A percentile compares a stretch with the other conserved stretches of the same genome.
phyloP scores from a whole-genome alignment of 53 echinoderm and acorn worm species.

The Glandiceps talaboti region DNA sequence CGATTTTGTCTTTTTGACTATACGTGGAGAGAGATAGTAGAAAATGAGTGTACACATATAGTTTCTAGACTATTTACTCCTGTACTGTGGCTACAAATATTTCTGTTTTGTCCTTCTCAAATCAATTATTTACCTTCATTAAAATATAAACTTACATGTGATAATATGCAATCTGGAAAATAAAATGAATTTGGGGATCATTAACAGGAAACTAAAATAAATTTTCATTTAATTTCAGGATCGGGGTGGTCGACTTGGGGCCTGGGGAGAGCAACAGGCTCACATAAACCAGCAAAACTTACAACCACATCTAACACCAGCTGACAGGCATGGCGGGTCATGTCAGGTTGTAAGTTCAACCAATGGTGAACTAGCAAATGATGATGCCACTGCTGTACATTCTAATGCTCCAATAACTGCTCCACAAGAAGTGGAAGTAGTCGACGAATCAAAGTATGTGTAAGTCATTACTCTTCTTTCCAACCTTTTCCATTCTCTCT shows the following conservation, averaged over 20 bases:
- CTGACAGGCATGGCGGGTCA: constrained; percentile 53
- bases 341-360: constrained; percentile 97
- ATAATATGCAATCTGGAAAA: no score
- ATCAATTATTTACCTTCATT: no score
- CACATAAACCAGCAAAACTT: constrained; percentile 12
- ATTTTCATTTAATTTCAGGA: constrained; percentile 4
- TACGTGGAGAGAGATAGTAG: no score
- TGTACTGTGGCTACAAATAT: no score
- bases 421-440: constrained; percentile 83
- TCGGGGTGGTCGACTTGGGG: not conserved
- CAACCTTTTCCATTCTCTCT: not conserved
- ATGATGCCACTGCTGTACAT: constrained; percentile 73
- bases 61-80: no score
- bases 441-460: constrained; percentile 96
- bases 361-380: constrained; percentile 84
- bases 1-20: no score
- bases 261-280: constrained; percentile 30
- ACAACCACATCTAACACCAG: constrained; percentile 25
- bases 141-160: not conserved
- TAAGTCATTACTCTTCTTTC: not conserved
- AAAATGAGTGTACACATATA: no score
- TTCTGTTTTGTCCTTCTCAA: not conserved
- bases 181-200: no score
- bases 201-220: no score
- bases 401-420: constrained; percentile 91